These are phyloP conservation scores for Oncorhynchus keta DNA, from an alignment of 2,113 vertebrate genomes.

Conservation along the genomic window DNA sequence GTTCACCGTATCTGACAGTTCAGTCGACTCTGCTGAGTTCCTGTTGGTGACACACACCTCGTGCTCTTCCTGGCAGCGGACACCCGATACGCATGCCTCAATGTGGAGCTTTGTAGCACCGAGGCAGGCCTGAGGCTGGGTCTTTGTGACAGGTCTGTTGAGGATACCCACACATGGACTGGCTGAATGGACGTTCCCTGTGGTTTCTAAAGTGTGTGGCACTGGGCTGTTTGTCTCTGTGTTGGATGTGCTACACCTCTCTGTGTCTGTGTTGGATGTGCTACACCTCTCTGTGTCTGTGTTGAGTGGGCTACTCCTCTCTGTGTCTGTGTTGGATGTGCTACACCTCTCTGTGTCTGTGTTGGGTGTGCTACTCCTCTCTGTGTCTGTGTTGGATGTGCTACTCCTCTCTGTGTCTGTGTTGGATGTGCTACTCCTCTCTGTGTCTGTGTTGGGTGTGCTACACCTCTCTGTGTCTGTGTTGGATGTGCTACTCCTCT, in stretches of 20 bases:
- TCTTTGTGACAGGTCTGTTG: conserved; percentile 12
- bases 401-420: too few species aligned
- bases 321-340: not conserved
- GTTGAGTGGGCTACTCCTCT: not conserved
- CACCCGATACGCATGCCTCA: conserved; percentile 7
- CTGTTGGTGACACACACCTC: conserved; percentile 9
- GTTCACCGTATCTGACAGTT: conserved; percentile 31
- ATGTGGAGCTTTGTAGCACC: conserved; percentile 20
- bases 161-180: conserved; percentile 5
- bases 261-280: not conserved
- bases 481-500: not conserved
- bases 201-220: not conserved
- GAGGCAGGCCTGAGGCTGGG: conserved; percentile 14
- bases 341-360: too few species aligned
- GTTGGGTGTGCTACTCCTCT: not conserved
- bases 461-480: conserved; percentile 4
- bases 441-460: too few species aligned
- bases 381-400: not conserved
- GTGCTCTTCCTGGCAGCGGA: conserved; percentile 10
- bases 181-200: conserved; percentile 11
- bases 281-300: not conserved
- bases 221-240: not conserved
- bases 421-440: not conserved
- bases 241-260: not conserved
- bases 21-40: conserved; percentile 12